Evolutionary conservation across 2,113 vertebrate genomes (phyloP), one percentile per base, ranked within the genome.

Genomic region (Solea senegalensis): DNA sequence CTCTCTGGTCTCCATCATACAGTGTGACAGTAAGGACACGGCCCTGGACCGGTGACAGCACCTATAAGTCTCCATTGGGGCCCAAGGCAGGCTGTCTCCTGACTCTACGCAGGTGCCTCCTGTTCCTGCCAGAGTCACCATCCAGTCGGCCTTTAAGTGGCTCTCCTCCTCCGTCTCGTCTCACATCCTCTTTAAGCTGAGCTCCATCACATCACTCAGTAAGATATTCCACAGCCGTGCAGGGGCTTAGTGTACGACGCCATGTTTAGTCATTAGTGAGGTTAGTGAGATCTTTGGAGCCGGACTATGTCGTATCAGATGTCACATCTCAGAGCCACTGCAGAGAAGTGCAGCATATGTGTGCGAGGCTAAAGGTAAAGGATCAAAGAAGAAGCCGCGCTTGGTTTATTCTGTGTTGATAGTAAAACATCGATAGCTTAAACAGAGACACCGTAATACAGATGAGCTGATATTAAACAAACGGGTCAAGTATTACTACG

Each of bases 21-120:
- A 8, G 59, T 27, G 59, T 85, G 79, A 83, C 81, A 84, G 81
- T 76, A 52, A 74, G 73, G 83, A 86, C 79, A 40, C 46, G 73
- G 88, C 88, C 85, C 87, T 82, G 72, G 86, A 83, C 40, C 74
- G 13, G 68, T 92, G 91, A 93, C 90, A 93, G 90, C 89, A 60
- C 69, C 86, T 82, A 91, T 94, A 91, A 92, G 86, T 92, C 88
- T 89, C 82, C 54, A 60, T 45, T 41, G 74, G 74, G 82, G 79
- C 83, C 65, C 82, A 79, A 58, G 71, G 62, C 78, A 10, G 65
- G 58, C 84, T 41, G 83, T 75, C 88, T 89, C 81, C 64, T 92
- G 92, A 92, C 89, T 82, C 82, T 76, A 60, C 82, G 88, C 91
- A 93, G 92, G 92, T 93, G 90, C 80, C 81, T 92, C 74, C 72